A percentile compares a stretch with the other conserved stretches of the same genome.
phyloP scores from a whole-genome alignment of 2,113 vertebrate genomes.

The Festucalex cinctus region DNA sequence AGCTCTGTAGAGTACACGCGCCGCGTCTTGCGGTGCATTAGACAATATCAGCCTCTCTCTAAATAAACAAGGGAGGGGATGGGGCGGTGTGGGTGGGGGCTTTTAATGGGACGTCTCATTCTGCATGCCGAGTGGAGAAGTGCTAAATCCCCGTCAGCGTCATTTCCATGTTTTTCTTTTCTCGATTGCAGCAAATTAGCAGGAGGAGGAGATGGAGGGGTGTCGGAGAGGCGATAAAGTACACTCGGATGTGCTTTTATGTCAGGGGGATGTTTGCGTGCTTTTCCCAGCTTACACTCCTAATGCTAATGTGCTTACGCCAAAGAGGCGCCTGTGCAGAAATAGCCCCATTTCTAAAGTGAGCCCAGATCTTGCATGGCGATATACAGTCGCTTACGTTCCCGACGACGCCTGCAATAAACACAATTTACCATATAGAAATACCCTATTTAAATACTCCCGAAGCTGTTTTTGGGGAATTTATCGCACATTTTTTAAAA shows the following conservation, averaged over 20 bases:
- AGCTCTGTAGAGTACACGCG: conserved; percentile 57
- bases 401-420: no score
- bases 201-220: conserved; percentile 15
- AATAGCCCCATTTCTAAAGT: not conserved
- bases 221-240: conserved; percentile 21
- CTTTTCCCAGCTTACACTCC: conserved; percentile 19
- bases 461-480: no score
- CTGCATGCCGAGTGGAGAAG: conserved; percentile 49
- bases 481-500: no score
- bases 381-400: no score
- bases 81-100: not conserved
- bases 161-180: conserved; percentile 49
- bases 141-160: conserved; percentile 54
- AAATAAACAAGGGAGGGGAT: conserved; percentile 49
- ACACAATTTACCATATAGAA: no score
- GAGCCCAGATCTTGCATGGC: not conserved
- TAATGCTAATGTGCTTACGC: conserved; percentile 1
- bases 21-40: conserved; percentile 48
- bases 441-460: no score
- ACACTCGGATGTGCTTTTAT: conserved; percentile 21
- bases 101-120: conserved; percentile 48
- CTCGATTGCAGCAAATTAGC: conserved; percentile 42
- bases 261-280: conserved; percentile 15
- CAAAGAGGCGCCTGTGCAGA: not conserved
- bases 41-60: conserved; percentile 57